phyloP scores from a whole-genome alignment of 1,140 invertebrate species.

The Nephila pilipes region DNA sequence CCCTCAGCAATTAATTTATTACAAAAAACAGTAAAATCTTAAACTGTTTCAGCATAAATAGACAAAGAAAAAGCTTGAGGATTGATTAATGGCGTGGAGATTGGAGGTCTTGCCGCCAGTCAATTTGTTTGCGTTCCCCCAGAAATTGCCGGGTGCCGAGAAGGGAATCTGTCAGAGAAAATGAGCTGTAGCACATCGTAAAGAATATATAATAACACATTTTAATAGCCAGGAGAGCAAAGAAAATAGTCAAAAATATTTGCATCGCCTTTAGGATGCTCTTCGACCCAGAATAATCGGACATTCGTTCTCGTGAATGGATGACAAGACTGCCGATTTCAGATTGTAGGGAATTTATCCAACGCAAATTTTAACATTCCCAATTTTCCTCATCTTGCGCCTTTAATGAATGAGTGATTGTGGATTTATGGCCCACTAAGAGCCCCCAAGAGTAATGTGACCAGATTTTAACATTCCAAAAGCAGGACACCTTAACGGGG shows the following conservation, averaged over 20 bases:
- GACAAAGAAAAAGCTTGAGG: background rate
- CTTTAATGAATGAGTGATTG: no score
- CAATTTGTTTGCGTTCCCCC: background rate
- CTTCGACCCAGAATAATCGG: no score
- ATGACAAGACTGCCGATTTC: no score
- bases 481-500: no score
- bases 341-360: no score
- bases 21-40: conserved; percentile 1
- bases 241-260: background rate
- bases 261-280: no score
- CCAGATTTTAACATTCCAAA: no score
- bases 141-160: background rate
- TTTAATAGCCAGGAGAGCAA: background rate
- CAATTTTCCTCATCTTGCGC: no score
- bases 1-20: background rate
- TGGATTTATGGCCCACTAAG: no score
- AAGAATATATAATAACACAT: background rate
- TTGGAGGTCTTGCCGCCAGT: background rate
- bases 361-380: no score
- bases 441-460: no score
- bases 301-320: no score
- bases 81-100: conserved; percentile 2
- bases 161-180: background rate
- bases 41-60: conserved; percentile 1
- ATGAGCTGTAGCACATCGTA: background rate